Evolutionary conservation across 37 sponge, comb jelly and placozoan genomes (phyloP), one percentile per base, ranked within the genome.

Genomic region (Aplysina aerophoba): DNA sequence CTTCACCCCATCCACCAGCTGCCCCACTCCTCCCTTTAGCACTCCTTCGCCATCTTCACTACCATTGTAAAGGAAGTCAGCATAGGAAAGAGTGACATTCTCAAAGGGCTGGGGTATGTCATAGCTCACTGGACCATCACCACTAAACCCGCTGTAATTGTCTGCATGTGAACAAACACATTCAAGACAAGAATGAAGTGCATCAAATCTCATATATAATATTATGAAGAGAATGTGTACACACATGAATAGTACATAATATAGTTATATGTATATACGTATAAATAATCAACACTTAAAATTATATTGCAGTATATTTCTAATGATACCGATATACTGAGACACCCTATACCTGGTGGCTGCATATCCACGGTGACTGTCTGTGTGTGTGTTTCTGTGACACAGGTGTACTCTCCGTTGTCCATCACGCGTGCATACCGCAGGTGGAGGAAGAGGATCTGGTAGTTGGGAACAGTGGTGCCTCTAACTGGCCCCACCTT

Each of bases 391-490:
- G 50, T 44, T 44, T 44, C 6, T 44, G 50, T 44, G 50, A 44
- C 50, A 44, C 71, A 69, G 6, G 11, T 17, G 71, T 69, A 69
- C 30, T 11, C 71, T 69, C 71, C 71, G 30, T 16, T 30, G 34
- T 69, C 71, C 71, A 31, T 69, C 71, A 69, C 34, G 33, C 71
- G 71, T 34, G 34, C 34, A 69, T 69, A 31, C 28, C 34, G 35
- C 28, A 69, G 13, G 71, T 27, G 34, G 17, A 69, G 71, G 34
- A 31, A 31, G 35, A 69, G 34, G 4, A 1, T 69, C 34, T 69
- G 71, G 34, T 69, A 35, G 34, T 69, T 69, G 27, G 28, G 17
- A 31, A 44, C 50, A 44, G 50, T 44, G 8, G 50, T 44, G 3
- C 14, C 71, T n/a, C 6, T 35, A n/a, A 35, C 4, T 31, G 28